Conservation (phyloP, 2,113 vertebrate genomes). For the Orcinus orca region DNA sequence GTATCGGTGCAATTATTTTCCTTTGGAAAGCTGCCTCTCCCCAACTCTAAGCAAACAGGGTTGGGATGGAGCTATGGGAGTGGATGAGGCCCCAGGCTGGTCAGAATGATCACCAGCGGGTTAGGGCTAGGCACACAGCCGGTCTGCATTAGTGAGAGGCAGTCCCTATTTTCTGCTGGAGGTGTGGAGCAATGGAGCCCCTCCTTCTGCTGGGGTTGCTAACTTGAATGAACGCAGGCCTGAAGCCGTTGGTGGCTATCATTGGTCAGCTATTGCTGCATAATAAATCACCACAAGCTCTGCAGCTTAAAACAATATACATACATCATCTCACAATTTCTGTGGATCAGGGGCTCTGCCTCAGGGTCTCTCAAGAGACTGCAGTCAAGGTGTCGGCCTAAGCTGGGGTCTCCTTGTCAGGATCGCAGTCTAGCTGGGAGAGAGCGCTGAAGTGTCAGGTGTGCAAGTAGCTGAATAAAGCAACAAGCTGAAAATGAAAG, state of each 20-base stretch:
- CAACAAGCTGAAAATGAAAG: neutral
- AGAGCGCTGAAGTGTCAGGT: neutral
- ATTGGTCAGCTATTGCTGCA: neutral
- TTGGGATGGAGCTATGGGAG: neutral
- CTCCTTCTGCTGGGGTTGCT: neutral
- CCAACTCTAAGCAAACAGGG: neutral
- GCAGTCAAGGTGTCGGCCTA: neutral
- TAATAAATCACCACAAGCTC: neutral
- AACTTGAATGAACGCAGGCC: neutral
- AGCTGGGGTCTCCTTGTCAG: neutral
- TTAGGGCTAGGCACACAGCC: neutral
- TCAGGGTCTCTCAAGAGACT: neutral
- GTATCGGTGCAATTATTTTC: neutral
- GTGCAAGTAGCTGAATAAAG: neutral
- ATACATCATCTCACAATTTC: neutral
- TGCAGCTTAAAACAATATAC: neutral
- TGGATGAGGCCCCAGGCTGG: neutral
- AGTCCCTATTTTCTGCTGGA: neutral
- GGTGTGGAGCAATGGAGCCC: neutral
- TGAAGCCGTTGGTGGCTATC: neutral
- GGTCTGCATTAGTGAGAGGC: neutral
- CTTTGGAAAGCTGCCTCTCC: neutral
- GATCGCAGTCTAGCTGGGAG: neutral
- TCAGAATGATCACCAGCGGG: neutral
- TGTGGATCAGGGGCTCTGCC: neutral